Conservation (phyloP, 2,888 invertebrate genomes). For the Serripes groenlandicus region DNA sequence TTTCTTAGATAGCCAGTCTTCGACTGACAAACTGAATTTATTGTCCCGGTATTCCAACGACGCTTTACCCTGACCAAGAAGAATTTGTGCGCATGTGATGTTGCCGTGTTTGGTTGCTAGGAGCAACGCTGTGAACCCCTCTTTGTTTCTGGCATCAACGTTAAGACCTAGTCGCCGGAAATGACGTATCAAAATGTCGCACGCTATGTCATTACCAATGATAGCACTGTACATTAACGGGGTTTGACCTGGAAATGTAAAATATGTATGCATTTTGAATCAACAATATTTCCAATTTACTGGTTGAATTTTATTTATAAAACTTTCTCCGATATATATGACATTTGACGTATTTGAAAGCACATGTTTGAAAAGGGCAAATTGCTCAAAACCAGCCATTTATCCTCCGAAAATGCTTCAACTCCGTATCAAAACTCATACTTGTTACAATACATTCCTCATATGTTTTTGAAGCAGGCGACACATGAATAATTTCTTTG, state of each 20-base stretch:
- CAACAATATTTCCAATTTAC: too few species aligned
- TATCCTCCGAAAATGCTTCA: too few species aligned
- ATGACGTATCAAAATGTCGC: slow-evolving; percentile 82
- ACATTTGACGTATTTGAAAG: neutral
- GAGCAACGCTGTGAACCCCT: slow-evolving; percentile 83
- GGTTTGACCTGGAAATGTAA: slow-evolving; percentile 81
- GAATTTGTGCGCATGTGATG: slow-evolving; percentile 82
- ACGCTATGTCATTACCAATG: slow-evolving; percentile 83
- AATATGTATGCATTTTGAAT: neutral
- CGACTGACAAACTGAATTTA: slow-evolving; percentile 76
- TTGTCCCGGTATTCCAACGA: slow-evolving; percentile 78
- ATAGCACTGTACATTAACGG: slow-evolving; percentile 83
- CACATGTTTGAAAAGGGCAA: neutral
- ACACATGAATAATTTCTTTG: too few species aligned
- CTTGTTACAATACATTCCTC: too few species aligned
- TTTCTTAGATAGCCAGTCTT: slow-evolving; percentile 81
- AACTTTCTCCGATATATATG: too few species aligned
- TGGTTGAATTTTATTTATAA: too few species aligned
- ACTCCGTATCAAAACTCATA: too few species aligned
- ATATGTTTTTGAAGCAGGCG: too few species aligned
- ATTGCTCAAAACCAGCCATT: neutral
- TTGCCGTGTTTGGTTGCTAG: slow-evolving; percentile 82
- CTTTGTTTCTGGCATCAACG: slow-evolving; percentile 83
- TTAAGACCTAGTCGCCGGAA: slow-evolving; percentile 84
- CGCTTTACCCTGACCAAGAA: slow-evolving; percentile 83